Conservation (phyloP, 2,113 vertebrate species). For the Notechis scutatus region DNA sequence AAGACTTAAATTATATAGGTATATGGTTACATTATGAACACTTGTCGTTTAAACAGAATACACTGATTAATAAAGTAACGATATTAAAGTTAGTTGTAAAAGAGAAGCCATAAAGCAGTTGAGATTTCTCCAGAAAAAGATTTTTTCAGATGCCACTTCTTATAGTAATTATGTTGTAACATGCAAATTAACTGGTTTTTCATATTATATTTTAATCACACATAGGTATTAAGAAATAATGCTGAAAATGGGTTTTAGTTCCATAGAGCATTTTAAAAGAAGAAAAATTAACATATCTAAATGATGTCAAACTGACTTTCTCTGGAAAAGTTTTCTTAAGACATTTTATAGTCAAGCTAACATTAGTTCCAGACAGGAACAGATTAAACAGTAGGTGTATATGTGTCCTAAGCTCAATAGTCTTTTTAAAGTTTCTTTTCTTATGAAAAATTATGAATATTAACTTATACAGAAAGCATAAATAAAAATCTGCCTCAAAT, state of each 20-base stretch:
- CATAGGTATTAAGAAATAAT: neutral
- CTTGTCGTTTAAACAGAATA: slow-evolving; percentile 19
- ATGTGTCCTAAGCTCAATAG: neutral
- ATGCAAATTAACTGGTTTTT: slow-evolving; percentile 5
- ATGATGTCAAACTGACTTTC: neutral
- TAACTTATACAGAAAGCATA: neutral
- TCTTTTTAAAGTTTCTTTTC: neutral
- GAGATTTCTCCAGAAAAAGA: slow-evolving; percentile 29
- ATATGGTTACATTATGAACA: slow-evolving; percentile 1
- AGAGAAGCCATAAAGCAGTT: slow-evolving; percentile 33
- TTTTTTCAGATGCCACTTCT: neutral
- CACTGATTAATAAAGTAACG: slow-evolving; percentile 3
- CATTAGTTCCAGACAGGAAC: neutral
- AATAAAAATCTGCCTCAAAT: neutral
- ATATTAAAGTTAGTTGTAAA: slow-evolving; percentile 8
- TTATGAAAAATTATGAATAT: neutral
- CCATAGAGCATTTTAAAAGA: neutral
- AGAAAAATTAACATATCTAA: neutral
- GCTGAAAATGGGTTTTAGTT: neutral
- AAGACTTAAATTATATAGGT: slow-evolving; percentile 32
- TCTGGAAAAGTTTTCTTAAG: neutral
- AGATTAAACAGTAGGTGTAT: neutral
- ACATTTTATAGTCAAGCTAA: neutral
- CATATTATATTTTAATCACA: neutral
- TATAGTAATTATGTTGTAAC: slow-evolving; percentile 26